These are phyloP conservation scores for Mimumesa dahlbomi DNA, from an alignment of 2,888 invertebrate species.

Conservation along the genomic window DNA sequence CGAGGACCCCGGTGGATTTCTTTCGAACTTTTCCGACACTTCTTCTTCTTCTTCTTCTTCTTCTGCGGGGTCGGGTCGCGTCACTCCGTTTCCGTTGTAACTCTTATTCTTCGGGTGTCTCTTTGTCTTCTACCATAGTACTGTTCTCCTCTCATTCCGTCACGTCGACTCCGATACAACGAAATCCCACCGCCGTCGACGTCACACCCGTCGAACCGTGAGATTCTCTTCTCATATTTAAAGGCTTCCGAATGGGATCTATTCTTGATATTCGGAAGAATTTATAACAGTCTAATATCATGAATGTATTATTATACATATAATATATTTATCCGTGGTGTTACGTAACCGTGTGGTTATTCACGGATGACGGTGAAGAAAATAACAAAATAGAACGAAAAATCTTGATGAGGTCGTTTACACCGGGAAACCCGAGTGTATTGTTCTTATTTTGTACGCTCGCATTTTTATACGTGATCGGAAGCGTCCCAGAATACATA, in stretches of 20 bases:
- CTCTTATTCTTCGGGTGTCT: constrained; percentile 7
- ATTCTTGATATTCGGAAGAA: too few relatives aligned
- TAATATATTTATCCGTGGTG: too few relatives aligned
- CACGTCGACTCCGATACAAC: constrained; percentile 60
- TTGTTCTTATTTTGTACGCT: too few relatives aligned
- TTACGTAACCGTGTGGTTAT: too few relatives aligned
- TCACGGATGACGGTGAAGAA: too few relatives aligned
- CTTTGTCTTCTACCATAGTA: constrained; percentile 12
- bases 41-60: too few relatives aligned
- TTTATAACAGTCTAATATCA: too few relatives aligned
- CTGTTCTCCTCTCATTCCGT: constrained; percentile 44
- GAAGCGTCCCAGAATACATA: neutral
- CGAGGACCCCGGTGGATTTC: constrained; percentile 39
- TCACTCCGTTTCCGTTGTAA: constrained; percentile 19
- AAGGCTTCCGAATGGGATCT: constrained; percentile 45
- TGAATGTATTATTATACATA: too few relatives aligned
- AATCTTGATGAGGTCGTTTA: constrained; percentile 34
- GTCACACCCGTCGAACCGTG: constrained; percentile 23
- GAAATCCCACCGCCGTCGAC: constrained; percentile 33
- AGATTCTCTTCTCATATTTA: constrained; percentile 1
- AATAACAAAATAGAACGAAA: constrained; percentile 24
- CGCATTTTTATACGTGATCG: constrained; percentile 28
- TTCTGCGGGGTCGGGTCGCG: constrained; percentile 44
- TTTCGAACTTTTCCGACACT: constrained; percentile 62
- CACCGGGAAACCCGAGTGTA: constrained; percentile 5